Base-by-base conservation (phyloP, 2,113 vertebrate genomes). In the Cairina moschata region DNA sequence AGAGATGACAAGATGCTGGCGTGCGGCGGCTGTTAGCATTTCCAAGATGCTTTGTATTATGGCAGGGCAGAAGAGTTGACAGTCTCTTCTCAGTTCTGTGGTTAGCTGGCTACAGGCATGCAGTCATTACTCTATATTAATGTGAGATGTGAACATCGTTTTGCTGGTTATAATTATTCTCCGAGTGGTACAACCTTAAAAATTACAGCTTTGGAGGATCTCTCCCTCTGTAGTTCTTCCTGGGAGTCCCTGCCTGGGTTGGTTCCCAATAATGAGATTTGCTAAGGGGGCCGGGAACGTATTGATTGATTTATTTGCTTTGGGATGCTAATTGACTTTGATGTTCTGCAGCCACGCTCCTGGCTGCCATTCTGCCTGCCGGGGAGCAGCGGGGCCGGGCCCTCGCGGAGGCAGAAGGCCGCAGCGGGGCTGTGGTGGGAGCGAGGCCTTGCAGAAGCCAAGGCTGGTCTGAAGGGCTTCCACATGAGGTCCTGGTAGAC, bases 111-210 rank as follows among this genome's bases (percentile, higher is more conserved):
- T 93, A 88, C 85, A 96, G 83, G 71, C 94, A 93, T 62, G 90
- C 83, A 96, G 91, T 96, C 91, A 86, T 95, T 91, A 93, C 91
- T 93, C 60, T 81, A 76, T 95, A 97, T 97, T 97, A 97, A 97
- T 82, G 58, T 66, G 96, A 91, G 72, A 97, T 93, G 72, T 74
- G 75, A 96, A 89, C 67, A 91, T 93, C 77, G 63, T 84, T 87
- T 89, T 73, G 50, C 91, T 96, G 75, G 81, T 83, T 91, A 84
- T 89, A 80, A 91, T 93, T 97, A 90, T 81, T 83, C 67, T 88
- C 95, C 62, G 44, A 94, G 83, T 54, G 29, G 81, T 34, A 68
- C 72, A 95, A 73, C 80, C 92, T 82, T 86, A 74, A 95, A 91
- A 96, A 96, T 95, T 94, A 97, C 69, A 86, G 95, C 76, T 73